Conservation (phyloP, 1,140 invertebrate genomes). For the Octopus bimaculoides region DNA sequence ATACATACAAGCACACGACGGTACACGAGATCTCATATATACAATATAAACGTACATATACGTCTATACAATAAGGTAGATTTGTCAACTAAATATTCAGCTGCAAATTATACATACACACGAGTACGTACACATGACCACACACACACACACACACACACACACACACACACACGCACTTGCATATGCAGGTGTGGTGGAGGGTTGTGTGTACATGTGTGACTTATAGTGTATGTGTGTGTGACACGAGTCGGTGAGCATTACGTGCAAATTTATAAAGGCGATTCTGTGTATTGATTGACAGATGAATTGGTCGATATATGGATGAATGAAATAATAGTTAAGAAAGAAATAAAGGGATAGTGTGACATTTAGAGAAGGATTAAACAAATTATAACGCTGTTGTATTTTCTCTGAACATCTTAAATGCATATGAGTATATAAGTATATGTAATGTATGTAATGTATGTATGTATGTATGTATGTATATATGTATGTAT, state of each 20-base stretch:
- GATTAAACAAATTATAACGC: too few species aligned
- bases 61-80: not conserved
- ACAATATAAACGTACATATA: not conserved
- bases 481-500: not conserved
- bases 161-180: conserved; percentile 11
- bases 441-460: not conserved
- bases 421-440: not conserved
- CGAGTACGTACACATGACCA: not conserved
- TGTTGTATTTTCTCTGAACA: not conserved
- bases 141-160: conserved; percentile 21
- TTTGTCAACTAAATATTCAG: not conserved
- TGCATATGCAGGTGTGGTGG: not conserved
- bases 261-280: not conserved
- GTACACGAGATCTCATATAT: not conserved
- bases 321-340: not conserved
- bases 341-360: not conserved
- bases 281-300: not conserved
- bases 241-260: not conserved
- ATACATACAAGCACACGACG: not conserved
- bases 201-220: not conserved
- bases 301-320: not conserved
- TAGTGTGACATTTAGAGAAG: not conserved
- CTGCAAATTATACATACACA: not conserved
- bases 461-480: not conserved
- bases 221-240: not conserved